These are phyloP conservation scores for Aurelia aurita DNA, from an alignment of 30 jellyfish, hydroid and myxozoan genomes.

Conservation along the genomic window DNA sequence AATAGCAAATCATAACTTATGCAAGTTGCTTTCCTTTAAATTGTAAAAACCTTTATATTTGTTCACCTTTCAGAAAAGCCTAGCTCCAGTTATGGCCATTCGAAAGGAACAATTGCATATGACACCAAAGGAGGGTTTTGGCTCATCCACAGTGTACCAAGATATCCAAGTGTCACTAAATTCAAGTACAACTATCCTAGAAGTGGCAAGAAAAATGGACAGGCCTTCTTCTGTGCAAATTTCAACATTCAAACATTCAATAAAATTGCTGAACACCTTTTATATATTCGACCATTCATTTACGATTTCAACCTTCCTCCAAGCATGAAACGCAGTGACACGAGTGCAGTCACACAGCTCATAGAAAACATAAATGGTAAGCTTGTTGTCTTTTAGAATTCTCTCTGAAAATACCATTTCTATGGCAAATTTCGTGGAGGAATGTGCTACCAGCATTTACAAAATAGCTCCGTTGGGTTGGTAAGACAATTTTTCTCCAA, in stretches of 20 bases:
- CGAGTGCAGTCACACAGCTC: neutral
- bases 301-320: conserved; percentile 19
- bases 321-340: neutral
- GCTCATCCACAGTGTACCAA: conserved; percentile 18
- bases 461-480: neutral
- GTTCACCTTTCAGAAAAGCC: conserved; percentile 3
- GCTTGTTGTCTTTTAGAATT: conserved; percentile 3
- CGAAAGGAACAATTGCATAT: conserved; percentile 26
- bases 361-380: conserved; percentile 10
- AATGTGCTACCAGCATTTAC: neutral
- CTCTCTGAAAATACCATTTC: neutral
- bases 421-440: neutral
- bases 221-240: conserved; percentile 9
- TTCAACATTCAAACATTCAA: conserved; percentile 3
- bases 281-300: conserved; percentile 29
- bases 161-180: neutral
- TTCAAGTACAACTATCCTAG: neutral
- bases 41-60: neutral
- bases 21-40: too few relatives aligned
- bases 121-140: conserved; percentile 24
- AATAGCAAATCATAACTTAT: too few relatives aligned
- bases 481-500: too few relatives aligned
- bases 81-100: conserved; percentile 8
- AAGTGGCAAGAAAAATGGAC: conserved; percentile 7
- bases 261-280: conserved; percentile 6